These are phyloP conservation scores for Epinephelus malabaricus DNA, from an alignment of 2,797 vertebrate genomes.

Conservation along the genomic window DNA sequence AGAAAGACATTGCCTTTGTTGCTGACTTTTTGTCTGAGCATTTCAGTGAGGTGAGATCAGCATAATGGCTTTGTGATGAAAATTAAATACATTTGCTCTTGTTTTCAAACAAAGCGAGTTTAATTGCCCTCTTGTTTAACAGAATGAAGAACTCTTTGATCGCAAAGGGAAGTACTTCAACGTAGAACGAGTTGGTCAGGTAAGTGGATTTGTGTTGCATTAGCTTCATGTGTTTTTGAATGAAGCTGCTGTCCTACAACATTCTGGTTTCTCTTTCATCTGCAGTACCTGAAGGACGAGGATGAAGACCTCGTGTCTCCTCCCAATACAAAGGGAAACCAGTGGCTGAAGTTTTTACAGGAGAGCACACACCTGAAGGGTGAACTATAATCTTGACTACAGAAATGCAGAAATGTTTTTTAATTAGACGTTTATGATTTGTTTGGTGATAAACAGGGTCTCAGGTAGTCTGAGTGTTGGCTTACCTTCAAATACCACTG, in stretches of 20 bases:
- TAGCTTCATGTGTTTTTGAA: neutral
- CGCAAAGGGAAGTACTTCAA: constrained; percentile 99
- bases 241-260: neutral
- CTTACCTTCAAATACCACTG: neutral
- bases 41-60: constrained; percentile 94
- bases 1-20: constrained; percentile 98
- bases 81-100: neutral
- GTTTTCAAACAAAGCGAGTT: neutral
- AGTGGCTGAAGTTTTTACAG: constrained; percentile 96
- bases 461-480: neutral
- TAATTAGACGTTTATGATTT: neutral
- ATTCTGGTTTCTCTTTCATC: constrained; percentile 9
- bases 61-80: constrained; percentile 20
- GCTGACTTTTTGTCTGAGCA: constrained; percentile 98
- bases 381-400: constrained; percentile 52
- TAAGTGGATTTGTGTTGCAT: constrained; percentile 66
- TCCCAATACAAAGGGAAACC: constrained; percentile 95
- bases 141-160: constrained; percentile 98
- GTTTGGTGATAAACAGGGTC: no score
- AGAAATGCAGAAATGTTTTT: no score
- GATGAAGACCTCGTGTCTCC: constrained; percentile 97
- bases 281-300: constrained; percentile 98
- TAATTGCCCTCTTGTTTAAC: constrained; percentile 41
- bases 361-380: constrained; percentile 93
- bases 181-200: constrained; percentile 97